Base-by-base conservation (phyloP, 2,113 vertebrate genomes). In the Oenanthe melanoleuca region DNA sequence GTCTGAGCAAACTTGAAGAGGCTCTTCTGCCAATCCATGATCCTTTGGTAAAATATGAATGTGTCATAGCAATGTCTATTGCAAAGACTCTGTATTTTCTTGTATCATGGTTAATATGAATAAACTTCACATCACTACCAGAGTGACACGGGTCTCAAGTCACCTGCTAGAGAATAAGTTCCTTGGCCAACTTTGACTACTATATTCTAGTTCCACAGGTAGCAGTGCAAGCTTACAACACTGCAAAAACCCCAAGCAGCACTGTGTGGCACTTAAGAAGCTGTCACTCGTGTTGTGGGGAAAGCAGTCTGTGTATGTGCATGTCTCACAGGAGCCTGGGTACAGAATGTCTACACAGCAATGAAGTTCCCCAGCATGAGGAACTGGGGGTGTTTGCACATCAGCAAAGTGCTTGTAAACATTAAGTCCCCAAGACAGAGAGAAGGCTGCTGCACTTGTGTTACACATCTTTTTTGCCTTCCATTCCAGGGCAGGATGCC, bases 271-370 rank as follows among this genome's bases (percentile, higher is more conserved):
- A 20, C 64, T 50, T 53, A 50, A 33, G 61, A 40, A 75, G 38
- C 12, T 55, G 74, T 25, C 5, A 31, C 33, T 64, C 1, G 0
- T 34, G 16, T 2, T 9, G 25, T 26, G 11, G 17, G 29, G 20
- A 69, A 60, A 59, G 60, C 45, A 89, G 33, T 12, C 44, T 34
- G 6, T 55, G 29, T 4, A 24, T 10, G 2, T 8, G 6, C 42
- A n/a, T 0, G 0, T 56, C 20, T 24, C 40, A 55, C 20, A 65
- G 73, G 22, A 84, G 26, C 8, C 26, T 2, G 1, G 11, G 6
- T 40, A 19, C 2, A 2, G 6, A 14, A 38, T 63, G 10, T 20
- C 31, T 57, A 3, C 1, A 1, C 1, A n/a, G 10, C 1, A 4
- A 34, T 16, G 26, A 49, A 16, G 16, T 17, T 57, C 24, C 20